These are phyloP conservation scores for Scarus forsteni DNA, from an alignment of 2,797 vertebrate genomes.

Conservation along the genomic window DNA sequence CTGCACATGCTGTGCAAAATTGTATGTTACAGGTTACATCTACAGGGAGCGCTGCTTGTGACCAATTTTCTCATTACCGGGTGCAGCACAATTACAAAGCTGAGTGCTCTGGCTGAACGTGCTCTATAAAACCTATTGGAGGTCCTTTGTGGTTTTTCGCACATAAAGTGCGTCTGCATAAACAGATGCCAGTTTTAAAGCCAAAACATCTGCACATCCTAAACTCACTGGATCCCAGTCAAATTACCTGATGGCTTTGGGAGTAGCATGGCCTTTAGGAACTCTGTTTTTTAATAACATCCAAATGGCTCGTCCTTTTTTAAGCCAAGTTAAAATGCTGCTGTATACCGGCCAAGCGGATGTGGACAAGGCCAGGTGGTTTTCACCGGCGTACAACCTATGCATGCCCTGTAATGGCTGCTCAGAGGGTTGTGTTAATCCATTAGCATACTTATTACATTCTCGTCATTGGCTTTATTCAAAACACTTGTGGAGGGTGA, in stretches of 20 bases:
- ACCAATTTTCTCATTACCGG: constrained; percentile 84
- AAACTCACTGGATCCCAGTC: constrained; percentile 84
- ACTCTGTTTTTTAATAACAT: constrained; percentile 81
- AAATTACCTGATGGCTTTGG: constrained; percentile 85
- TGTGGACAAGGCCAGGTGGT: constrained; percentile 76
- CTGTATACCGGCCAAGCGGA: constrained; percentile 60
- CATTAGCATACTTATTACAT: constrained; percentile 47
- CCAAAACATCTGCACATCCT: constrained; percentile 88
- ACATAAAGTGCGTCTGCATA: constrained; percentile 84
- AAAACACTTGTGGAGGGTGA: constrained; percentile 62
- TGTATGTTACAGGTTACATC: constrained; percentile 73
- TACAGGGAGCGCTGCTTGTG: constrained; percentile 79
- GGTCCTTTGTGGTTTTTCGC: constrained; percentile 83
- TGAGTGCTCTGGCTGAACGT: constrained; percentile 80
- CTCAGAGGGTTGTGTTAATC: constrained; percentile 52
- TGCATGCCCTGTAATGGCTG: constrained; percentile 57
- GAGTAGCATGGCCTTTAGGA: constrained; percentile 71
- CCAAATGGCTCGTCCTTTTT: constrained; percentile 79
- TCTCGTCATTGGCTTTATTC: constrained; percentile 50
- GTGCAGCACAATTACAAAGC: constrained; percentile 84
- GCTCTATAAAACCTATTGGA: constrained; percentile 84
- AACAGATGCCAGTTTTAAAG: constrained; percentile 88
- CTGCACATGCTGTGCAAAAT: constrained; percentile 74
- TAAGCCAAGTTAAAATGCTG: constrained; percentile 65
- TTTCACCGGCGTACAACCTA: constrained; percentile 61